These are phyloP conservation scores for Spicauda simplicius DNA, from an alignment of 2,888 invertebrate genomes.

Conservation along the genomic window DNA sequence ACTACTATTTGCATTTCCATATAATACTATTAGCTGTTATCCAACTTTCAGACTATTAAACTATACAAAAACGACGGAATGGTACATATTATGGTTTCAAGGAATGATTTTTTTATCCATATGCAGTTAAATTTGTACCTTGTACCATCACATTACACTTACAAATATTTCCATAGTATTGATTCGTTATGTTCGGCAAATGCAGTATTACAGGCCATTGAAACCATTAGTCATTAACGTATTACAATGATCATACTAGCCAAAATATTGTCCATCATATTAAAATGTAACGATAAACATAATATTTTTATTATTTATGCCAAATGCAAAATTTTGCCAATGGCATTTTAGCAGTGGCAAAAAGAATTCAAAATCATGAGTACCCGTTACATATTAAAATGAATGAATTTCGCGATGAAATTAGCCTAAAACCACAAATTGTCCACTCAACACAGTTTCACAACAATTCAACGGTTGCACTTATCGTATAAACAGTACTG, in stretches of 20 bases:
- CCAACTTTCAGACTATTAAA: background rate
- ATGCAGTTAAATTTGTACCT: background rate
- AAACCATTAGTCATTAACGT: background rate
- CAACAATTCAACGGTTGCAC: background rate
- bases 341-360: too few species aligned
- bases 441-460: background rate
- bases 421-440: too few species aligned
- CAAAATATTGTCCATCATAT: too few species aligned
- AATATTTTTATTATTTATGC: too few species aligned
- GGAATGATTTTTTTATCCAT: background rate
- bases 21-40: background rate
- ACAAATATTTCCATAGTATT: background rate
- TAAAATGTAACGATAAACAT: too few species aligned
- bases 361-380: too few species aligned
- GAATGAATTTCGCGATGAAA: too few species aligned
- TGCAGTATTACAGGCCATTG: background rate
- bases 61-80: background rate
- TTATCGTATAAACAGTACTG: conserved; percentile 9
- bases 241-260: too few species aligned
- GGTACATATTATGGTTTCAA: background rate
- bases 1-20: background rate
- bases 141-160: background rate
- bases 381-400: too few species aligned
- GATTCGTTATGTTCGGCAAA: background rate
- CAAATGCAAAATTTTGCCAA: too few species aligned